Conservation (phyloP, 2,888 invertebrate species). For the Eutolmus rufibarbis region DNA sequence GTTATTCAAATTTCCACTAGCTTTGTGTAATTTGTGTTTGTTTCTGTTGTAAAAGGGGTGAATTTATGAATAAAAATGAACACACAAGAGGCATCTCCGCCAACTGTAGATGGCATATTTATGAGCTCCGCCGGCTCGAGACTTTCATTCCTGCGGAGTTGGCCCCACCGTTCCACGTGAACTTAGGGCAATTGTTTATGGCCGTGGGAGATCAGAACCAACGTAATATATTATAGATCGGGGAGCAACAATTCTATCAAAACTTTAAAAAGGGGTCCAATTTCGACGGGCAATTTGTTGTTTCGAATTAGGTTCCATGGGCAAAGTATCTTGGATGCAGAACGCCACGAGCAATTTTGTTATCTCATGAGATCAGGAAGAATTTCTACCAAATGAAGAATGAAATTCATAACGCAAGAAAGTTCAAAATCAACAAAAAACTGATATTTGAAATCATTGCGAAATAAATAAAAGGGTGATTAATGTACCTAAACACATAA, state of each 20-base stretch:
- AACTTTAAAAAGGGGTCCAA: constrained; percentile 3
- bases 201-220: not conserved
- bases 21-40: constrained; percentile 43
- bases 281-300: constrained; percentile 8
- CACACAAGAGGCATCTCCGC: constrained; percentile 2
- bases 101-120: constrained; percentile 40
- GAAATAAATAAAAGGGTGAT: not conserved
- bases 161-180: not conserved
- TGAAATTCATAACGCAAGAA: not conserved
- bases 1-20: constrained; percentile 40
- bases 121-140: not conserved
- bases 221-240: constrained; percentile 24
- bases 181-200: constrained; percentile 23
- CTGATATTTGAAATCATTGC: not conserved
- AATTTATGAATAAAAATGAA: constrained; percentile 41
- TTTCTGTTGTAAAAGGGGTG: constrained; percentile 31
- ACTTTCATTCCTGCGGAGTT: constrained; percentile 11
- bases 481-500: no score
- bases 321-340: not conserved
- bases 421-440: not conserved
- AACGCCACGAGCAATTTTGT: not conserved
- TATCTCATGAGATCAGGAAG: not conserved
- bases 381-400: not conserved
- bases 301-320: not conserved
- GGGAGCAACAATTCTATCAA: constrained; percentile 32